phyloP scores from a whole-genome alignment of 2,113 vertebrate species.

The Nycticebus coucang region DNA sequence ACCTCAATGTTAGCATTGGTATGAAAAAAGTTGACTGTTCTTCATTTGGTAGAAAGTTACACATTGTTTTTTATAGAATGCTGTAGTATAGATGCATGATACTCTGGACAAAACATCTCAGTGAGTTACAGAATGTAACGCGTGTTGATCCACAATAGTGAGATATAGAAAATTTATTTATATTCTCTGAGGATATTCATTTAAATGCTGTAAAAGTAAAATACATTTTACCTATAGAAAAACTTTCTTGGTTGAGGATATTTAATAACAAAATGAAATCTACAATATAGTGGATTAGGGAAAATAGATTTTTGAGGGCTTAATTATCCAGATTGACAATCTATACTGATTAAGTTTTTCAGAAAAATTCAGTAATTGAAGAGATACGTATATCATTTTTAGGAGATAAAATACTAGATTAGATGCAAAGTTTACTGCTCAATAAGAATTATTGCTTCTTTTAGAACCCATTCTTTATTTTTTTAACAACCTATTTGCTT shows the following conservation, averaged over 20 bases:
- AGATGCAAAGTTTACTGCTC: neutral
- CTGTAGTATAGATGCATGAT: neutral
- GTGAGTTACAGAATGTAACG: neutral
- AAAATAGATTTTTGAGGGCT: slow-evolving; percentile 39
- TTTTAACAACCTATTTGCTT: neutral
- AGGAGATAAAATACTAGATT: slow-evolving; percentile 1
- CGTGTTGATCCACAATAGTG: neutral
- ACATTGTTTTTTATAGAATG: neutral
- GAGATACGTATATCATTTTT: neutral
- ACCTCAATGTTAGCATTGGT: neutral
- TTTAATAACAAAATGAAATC: neutral
- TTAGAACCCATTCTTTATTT: slow-evolving; percentile 16
- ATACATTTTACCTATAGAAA: neutral
- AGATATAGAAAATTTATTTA: neutral
- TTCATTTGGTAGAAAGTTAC: neutral
- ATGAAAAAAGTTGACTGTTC: neutral
- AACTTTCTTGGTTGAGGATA: neutral
- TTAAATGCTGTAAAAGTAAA: slow-evolving; percentile 13
- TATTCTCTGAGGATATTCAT: neutral
- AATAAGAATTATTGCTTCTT: slow-evolving; percentile 9
- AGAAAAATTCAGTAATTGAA: slow-evolving; percentile 30
- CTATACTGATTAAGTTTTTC: neutral
- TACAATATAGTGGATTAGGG: neutral
- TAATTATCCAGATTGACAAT: neutral
- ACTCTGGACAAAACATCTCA: neutral